Conservation (phyloP, 2,113 vertebrate species). For the Furnarius figulus region DNA sequence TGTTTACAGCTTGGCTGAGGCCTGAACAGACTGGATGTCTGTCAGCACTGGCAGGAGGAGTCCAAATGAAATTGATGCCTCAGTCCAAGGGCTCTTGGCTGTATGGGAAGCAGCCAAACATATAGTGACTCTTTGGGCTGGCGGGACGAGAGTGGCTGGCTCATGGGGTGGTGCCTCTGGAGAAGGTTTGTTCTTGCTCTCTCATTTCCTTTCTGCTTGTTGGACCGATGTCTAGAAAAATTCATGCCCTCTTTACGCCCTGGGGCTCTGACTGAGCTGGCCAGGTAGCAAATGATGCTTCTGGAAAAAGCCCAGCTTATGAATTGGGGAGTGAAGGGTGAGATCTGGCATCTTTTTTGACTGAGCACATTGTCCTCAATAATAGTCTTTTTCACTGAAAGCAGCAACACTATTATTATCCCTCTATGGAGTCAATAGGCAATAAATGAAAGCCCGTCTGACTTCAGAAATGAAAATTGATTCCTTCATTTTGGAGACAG, state of each 20-base stretch:
- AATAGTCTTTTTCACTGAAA: slow-evolving; percentile 11
- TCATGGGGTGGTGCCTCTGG: not conserved
- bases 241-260: not conserved
- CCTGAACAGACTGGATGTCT: not conserved
- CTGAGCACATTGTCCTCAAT: not conserved
- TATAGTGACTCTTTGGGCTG: not conserved
- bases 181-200: not conserved
- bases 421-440: slow-evolving; percentile 4
- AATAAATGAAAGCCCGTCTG: slow-evolving; percentile 21
- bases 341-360: not conserved
- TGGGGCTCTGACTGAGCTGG: not conserved
- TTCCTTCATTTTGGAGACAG: slow-evolving; percentile 39
- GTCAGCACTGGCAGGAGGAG: not conserved
- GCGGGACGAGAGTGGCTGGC: not conserved
- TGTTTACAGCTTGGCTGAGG: not conserved
- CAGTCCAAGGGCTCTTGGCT: not conserved
- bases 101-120: slow-evolving; percentile 24
- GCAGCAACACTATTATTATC: not conserved
- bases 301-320: not conserved
- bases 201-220: not conserved
- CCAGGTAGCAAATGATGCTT: not conserved
- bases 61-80: not conserved
- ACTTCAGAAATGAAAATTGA: slow-evolving; percentile 46
- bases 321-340: not conserved
- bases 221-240: not conserved